Evolutionary conservation across 1,140 invertebrate species (phyloP).

Genomic region (Coelopa frigida): DNA sequence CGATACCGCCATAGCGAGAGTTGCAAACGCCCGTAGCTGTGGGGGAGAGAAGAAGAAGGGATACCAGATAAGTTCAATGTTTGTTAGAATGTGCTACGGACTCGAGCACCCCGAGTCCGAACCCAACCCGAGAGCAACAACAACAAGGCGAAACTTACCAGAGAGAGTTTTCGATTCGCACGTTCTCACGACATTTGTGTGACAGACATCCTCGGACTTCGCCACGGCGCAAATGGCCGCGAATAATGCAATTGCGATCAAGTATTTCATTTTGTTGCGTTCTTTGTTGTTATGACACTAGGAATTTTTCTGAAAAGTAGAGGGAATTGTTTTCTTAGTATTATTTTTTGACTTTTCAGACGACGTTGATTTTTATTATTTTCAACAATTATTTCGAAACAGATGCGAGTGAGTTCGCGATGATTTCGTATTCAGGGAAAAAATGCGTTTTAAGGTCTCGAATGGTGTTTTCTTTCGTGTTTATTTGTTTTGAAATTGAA

Average conservation of each 20-base stretch:
- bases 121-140: slow-evolving; percentile 15
- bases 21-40: slow-evolving; percentile 50
- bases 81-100: slow-evolving; percentile 24
- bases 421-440: too few relatives aligned
- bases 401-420: too few relatives aligned
- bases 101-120: slow-evolving; percentile 22
- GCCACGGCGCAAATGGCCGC: slow-evolving; percentile 48
- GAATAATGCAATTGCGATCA: slow-evolving; percentile 48
- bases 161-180: slow-evolving; percentile 45
- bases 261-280: slow-evolving; percentile 49
- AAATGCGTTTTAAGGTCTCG: not conserved
- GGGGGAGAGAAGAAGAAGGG: not conserved
- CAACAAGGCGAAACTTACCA: slow-evolving; percentile 8
- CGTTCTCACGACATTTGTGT: slow-evolving; percentile 51
- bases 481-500: not conserved
- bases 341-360: too few relatives aligned
- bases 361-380: too few relatives aligned
- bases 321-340: too few relatives aligned
- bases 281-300: slow-evolving; percentile 7
- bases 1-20: slow-evolving; percentile 58
- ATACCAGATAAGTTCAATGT: slow-evolving; percentile 1
- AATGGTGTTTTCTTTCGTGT: slow-evolving; percentile 3
- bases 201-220: slow-evolving; percentile 53
- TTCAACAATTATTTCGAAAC: too few relatives aligned
- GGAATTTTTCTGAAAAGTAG: too few relatives aligned